Evolutionary conservation across 2,888 invertebrate genomes (phyloP), one percentile per base, ranked within the genome.

Genomic region (Agrotis segetum): DNA sequence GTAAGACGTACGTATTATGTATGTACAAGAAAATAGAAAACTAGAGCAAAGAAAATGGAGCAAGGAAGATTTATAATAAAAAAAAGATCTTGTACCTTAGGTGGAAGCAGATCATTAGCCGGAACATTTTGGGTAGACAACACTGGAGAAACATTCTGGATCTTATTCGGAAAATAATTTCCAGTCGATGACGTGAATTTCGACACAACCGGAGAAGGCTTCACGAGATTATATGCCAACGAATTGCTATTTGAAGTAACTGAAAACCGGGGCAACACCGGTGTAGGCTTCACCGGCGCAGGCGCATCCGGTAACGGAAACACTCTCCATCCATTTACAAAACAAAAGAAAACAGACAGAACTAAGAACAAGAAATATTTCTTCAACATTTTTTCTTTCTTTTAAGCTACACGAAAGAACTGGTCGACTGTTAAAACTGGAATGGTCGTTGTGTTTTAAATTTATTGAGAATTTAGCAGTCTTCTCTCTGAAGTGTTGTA

Each of bases 101-200:
- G 91, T 46, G 90, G 92, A n/a, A 90, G 80, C 56, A 92, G 81
- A 67, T 91, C 89, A 65, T 64, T 77, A 3, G 88, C 71, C 7
- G 86, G 88, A 29, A 80, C 61, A 34, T 74, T 59, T 60, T 67
- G 61, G 1, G 74, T 77, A 29, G 67, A 74, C 5, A 55, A 34
- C 11, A 60, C 29, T 7, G 72, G 71, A 0, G 9, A 34, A 11
- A 62, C 61, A 40, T n/a, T 63, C 16, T 58, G 40, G 7, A 63
- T 46, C 14, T 21, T 52, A 49, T 65, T 68, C 19, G 44, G 14
- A 53, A 19, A 21, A 13, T 13, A 4, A 47, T 74, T 34, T 3
- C 11, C 49, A n/a, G 69, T 67, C 9, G 82, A 52, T 53, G 58
- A 55, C 0, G 0, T 13, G 46, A 60, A 59, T 44, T 61, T 19